Conservation (phyloP, 2,888 invertebrate genomes). For the Cloeon dipterum region DNA sequence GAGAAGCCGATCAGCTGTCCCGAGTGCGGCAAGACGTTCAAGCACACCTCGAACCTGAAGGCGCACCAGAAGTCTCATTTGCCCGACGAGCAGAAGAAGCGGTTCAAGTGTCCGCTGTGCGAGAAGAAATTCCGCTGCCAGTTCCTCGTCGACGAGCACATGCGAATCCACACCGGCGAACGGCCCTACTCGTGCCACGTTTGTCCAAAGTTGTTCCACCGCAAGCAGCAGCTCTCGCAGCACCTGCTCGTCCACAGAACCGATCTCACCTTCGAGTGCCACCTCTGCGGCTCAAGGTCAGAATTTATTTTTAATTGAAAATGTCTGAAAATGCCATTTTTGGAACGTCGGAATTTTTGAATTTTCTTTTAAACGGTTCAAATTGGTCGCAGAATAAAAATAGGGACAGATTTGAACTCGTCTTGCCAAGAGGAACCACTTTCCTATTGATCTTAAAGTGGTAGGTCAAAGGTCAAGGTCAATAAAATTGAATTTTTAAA, state of each 20-base stretch:
- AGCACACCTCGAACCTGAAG: conserved; percentile 16
- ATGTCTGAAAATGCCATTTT: too few species aligned
- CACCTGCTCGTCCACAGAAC: conserved; percentile 14
- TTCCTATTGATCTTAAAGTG: too few species aligned
- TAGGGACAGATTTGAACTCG: too few species aligned
- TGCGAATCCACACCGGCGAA: conserved; percentile 19
- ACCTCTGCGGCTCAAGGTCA: conserved; percentile 14
- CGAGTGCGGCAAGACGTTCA: conserved; percentile 18
- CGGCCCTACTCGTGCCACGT: conserved; percentile 18
- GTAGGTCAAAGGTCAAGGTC: too few species aligned
- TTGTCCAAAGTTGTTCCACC: conserved; percentile 20
- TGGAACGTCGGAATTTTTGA: too few species aligned
- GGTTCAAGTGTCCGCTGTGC: conserved; percentile 20
- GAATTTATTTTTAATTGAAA: too few species aligned
- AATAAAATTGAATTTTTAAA: too few species aligned
- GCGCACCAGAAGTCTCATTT: conserved; percentile 16
- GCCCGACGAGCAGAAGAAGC: conserved; percentile 15
- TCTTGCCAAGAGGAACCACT: too few species aligned
- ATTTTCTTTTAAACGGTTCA: too few species aligned
- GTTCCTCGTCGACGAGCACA: conserved; percentile 23
- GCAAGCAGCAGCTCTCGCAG: conserved; percentile 16
- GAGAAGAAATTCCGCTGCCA: conserved; percentile 20
- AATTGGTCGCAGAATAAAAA: too few species aligned
- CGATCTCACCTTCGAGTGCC: conserved; percentile 13
- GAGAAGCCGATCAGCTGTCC: conserved; percentile 15